Evolutionary conservation across 2,888 invertebrate species (phyloP), one percentile per base, ranked within the genome.

Genomic region (Meandrusa payeni): DNA sequence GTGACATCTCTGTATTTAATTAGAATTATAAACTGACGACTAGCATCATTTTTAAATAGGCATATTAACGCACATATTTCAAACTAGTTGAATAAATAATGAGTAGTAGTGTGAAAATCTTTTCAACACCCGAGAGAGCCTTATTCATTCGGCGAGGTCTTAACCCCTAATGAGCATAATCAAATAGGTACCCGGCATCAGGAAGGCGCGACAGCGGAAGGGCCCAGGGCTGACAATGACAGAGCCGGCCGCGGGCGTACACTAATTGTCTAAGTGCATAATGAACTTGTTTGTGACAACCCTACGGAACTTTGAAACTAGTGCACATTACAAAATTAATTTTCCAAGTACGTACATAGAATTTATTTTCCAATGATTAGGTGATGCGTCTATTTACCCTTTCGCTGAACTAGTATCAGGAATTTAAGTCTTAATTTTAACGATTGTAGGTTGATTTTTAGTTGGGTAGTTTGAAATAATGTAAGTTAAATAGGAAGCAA

Each of bases 241-340:
- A 46, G 53, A 55, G 57, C 54, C 52, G 57, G 64, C 77, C 67
- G 61, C 69, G 51, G 67, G 81, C 76, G 69, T 82, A 81, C 85
- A 83, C 74, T 85, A 82, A 85, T 85, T 85, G 82, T 83, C 74
- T 83, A 85, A 85, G 85, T 85, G 82, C 70, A 82, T 85, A 85
- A 85, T 81, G 73, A 83, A 81, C 81, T 82, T 82, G 69, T 82
- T 76, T 69, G 69, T 63, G 67, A 65, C 75, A 78, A 66, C 79
- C 78, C 75, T 79, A 64, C 57, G 55, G 54, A 63, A 62, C 57
- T 67, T 65, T 57, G 56, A 49, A 57, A 54, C 37, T 20, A 27
- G 31, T 20, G 28, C 9, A 17, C 48, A 47, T 23, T 42, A 39
- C 11, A 51, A 64, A 54, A 36, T 41, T 38, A 52, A 63, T 65